A percentile compares a stretch with the other conserved stretches of the same genome.
Evolutionary conservation across 2,797 vertebrate genomes (phyloP).

Genomic region (Periparus ater): DNA sequence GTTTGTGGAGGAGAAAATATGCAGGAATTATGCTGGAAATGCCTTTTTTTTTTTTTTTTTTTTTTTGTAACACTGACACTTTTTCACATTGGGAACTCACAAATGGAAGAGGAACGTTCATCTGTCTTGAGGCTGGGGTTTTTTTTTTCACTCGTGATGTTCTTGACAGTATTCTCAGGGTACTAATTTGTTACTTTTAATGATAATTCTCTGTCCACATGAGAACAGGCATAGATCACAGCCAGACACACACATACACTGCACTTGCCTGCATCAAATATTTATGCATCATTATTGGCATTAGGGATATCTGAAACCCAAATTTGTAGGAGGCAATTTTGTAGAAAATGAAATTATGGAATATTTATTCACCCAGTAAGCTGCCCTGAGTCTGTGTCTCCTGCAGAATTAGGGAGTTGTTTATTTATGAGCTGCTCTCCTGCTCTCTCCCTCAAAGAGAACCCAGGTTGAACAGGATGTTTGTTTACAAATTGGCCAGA

Average conservation of each 20-base stretch:
- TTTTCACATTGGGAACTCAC: not conserved
- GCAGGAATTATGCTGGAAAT: not conserved
- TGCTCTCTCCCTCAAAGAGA: slow-evolving; percentile 41
- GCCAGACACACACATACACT: not conserved
- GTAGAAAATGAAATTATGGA: slow-evolving; percentile 59
- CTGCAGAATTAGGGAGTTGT: slow-evolving; percentile 45
- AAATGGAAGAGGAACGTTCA: not conserved
- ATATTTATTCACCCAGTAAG: slow-evolving; percentile 57
- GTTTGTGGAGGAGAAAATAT: not conserved
- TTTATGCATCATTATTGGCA: slow-evolving; percentile 54
- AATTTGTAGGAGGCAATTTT: slow-evolving; percentile 57
- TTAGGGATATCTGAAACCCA: slow-evolving; percentile 51
- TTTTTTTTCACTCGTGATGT: not conserved
- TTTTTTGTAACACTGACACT: not conserved
- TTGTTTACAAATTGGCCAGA: slow-evolving; percentile 60
- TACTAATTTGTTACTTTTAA: slow-evolving; percentile 34
- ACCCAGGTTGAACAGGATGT: slow-evolving; percentile 51
- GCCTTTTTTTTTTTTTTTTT: not conserved
- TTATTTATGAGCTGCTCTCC: slow-evolving; percentile 57
- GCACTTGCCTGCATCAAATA: not conserved
- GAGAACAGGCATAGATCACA: not conserved
- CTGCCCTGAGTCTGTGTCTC: slow-evolving; percentile 22
- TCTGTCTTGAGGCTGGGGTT: not conserved
- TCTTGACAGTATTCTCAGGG: slow-evolving; percentile 32
- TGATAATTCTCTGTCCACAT: slow-evolving; percentile 35